phyloP scores from a whole-genome alignment of 2,888 invertebrate genomes.

The Andrena fulva region DNA sequence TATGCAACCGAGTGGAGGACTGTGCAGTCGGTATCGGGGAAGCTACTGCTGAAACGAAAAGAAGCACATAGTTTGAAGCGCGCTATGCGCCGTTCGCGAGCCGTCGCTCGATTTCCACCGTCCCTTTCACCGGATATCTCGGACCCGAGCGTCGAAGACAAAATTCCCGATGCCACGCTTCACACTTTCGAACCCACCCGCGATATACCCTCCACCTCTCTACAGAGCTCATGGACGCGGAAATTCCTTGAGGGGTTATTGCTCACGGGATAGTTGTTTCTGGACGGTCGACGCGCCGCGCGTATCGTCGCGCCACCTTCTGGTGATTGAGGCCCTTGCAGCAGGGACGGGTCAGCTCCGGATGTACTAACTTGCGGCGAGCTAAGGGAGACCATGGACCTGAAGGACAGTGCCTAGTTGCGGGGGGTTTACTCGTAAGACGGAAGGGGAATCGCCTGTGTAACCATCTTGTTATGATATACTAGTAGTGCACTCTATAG shows the following conservation, averaged over 20 bases:
- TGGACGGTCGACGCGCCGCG: neutral
- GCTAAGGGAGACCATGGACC: too few species aligned
- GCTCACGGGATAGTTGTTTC: neutral
- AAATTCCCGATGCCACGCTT: constrained; percentile 20
- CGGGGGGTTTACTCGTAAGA: too few species aligned
- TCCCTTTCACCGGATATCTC: constrained; percentile 42
- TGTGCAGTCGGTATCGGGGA: constrained; percentile 49
- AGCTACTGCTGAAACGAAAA: constrained; percentile 52
- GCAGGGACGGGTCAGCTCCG: too few species aligned
- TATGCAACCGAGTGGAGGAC: constrained; percentile 54
- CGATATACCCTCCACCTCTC: neutral
- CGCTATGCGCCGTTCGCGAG: constrained; percentile 3
- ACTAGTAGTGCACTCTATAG: too few species aligned
- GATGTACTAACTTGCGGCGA: too few species aligned
- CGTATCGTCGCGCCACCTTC: neutral
- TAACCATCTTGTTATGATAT: too few species aligned
- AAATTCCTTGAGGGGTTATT: neutral
- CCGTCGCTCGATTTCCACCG: constrained; percentile 12
- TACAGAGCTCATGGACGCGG: neutral
- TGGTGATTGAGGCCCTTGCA: neutral
- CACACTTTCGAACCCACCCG: constrained; percentile 1
- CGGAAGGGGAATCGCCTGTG: too few species aligned
- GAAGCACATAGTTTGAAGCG: constrained; percentile 36
- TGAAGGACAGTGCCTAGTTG: too few species aligned
- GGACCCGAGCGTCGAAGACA: constrained; percentile 13